Conservation (phyloP, 30 jellyfish, hydroid and myxozoan genomes). For the Aurelia aurita region DNA sequence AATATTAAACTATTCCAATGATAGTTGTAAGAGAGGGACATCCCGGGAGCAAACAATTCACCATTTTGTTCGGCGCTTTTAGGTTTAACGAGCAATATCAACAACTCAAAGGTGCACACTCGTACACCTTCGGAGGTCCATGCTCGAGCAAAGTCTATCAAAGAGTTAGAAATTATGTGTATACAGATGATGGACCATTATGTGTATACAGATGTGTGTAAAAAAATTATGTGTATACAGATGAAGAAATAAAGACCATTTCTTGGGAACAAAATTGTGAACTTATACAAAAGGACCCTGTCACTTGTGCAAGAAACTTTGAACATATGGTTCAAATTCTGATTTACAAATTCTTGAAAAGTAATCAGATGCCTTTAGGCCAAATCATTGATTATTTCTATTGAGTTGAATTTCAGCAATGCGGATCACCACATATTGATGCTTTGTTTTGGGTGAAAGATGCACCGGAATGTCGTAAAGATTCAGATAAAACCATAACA, state of each 20-base stretch:
- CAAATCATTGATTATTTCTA: not conserved
- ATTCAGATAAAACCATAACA: not conserved
- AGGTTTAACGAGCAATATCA: too few species aligned
- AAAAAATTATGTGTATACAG: too few species aligned
- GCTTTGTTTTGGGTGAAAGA: constrained; percentile 38
- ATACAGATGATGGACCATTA: too few species aligned
- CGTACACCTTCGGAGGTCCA: too few species aligned
- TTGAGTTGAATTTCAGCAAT: constrained; percentile 31
- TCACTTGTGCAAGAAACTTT: constrained; percentile 12
- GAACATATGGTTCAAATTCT: constrained; percentile 18
- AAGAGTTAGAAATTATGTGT: too few species aligned
- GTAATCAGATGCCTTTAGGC: constrained; percentile 11
- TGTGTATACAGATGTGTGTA: too few species aligned
- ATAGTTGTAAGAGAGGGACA: too few species aligned
- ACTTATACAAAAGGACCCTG: not conserved
- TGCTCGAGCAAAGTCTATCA: too few species aligned
- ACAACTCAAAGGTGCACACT: too few species aligned
- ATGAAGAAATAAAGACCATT: not conserved
- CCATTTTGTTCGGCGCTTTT: too few species aligned
- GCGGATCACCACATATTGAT: constrained; percentile 57
- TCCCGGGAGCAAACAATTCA: too few species aligned
- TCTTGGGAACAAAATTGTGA: constrained; percentile 28
- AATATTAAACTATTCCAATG: too few species aligned
- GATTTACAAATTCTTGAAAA: constrained; percentile 3
- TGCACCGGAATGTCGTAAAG: constrained; percentile 27